Conservation (phyloP, 2,113 vertebrate genomes). For the Amphiprion percula region DNA sequence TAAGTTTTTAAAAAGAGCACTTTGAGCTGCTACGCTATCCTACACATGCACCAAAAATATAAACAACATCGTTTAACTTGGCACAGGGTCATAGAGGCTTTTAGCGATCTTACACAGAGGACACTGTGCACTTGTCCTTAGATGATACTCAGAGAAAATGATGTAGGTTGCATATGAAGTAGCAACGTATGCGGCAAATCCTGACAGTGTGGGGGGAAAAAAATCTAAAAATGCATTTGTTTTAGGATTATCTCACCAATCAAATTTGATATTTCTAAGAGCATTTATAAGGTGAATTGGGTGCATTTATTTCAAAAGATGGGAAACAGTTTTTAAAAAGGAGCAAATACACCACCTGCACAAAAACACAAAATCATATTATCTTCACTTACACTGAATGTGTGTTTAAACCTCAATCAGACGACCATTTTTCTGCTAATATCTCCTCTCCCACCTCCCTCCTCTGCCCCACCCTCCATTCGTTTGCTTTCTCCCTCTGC, state of each 20-base stretch:
- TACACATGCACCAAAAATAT: constrained; percentile 11
- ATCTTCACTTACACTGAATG: neutral
- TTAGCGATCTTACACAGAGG: constrained; percentile 33
- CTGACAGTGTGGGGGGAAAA: neutral
- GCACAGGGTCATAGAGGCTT: constrained; percentile 6
- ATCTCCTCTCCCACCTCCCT: constrained; percentile 23
- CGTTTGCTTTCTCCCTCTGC: constrained; percentile 48
- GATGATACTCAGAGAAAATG: constrained; percentile 4
- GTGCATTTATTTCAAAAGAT: neutral
- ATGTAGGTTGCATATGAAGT: neutral
- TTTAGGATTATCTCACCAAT: neutral
- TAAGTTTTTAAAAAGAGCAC: constrained; percentile 20
- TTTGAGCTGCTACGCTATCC: constrained; percentile 13
- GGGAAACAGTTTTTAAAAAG: neutral
- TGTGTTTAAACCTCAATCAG: constrained; percentile 39
- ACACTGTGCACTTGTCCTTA: constrained; percentile 10
- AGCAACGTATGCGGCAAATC: neutral
- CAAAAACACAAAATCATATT: neutral
- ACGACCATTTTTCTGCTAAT: constrained; percentile 22
- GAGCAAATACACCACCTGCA: constrained; percentile 15
- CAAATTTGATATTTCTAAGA: neutral
- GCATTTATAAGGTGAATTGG: neutral
- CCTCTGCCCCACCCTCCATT: constrained; percentile 46
- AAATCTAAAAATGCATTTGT: neutral
- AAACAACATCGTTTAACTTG: constrained; percentile 10